phyloP scores from a whole-genome alignment of 2,797 vertebrate species.

The Champsocephalus esox region DNA sequence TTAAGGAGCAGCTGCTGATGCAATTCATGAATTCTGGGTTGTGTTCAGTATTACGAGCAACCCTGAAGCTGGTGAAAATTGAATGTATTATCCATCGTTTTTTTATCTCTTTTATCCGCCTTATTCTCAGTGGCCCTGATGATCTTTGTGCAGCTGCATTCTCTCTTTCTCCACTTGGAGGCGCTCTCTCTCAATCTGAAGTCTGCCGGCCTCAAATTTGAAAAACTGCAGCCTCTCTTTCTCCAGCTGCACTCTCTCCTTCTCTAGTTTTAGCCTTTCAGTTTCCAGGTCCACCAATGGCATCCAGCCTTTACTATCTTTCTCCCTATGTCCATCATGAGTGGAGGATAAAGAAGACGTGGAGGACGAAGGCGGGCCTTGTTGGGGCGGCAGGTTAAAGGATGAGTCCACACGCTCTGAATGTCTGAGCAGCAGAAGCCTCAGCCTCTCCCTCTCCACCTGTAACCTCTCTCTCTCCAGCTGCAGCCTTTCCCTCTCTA shows the following conservation, averaged over 20 bases:
- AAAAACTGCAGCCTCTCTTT: slow-evolving; percentile 94
- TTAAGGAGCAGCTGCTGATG: slow-evolving; percentile 20
- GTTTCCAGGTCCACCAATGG: slow-evolving; percentile 88
- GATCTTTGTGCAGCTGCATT: slow-evolving; percentile 79
- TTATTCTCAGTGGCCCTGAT: slow-evolving; percentile 50
- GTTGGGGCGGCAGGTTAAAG: slow-evolving; percentile 58
- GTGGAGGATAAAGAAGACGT: slow-evolving; percentile 58
- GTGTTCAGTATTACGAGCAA: not conserved
- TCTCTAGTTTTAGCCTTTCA: slow-evolving; percentile 92
- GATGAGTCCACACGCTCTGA: slow-evolving; percentile 64
- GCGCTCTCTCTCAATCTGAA: slow-evolving; percentile 94
- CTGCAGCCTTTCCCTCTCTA: slow-evolving; percentile 89
- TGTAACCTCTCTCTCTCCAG: slow-evolving; percentile 88
- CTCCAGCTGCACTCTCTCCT: slow-evolving; percentile 92
- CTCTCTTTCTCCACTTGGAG: slow-evolving; percentile 95
- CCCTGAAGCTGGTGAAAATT: slow-evolving; percentile 1
- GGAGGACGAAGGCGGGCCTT: slow-evolving; percentile 69
- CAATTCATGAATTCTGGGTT: slow-evolving; percentile 8
- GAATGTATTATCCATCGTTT: not conserved
- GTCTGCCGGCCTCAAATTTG: slow-evolving; percentile 91
- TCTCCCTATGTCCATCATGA: slow-evolving; percentile 76
- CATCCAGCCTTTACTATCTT: slow-evolving; percentile 81
- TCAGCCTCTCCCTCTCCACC: slow-evolving; percentile 86
- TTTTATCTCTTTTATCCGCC: not conserved
- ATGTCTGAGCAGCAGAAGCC: slow-evolving; percentile 68